Conservation (phyloP, 2,113 vertebrate species). For the Melanerpes aurifrons region DNA sequence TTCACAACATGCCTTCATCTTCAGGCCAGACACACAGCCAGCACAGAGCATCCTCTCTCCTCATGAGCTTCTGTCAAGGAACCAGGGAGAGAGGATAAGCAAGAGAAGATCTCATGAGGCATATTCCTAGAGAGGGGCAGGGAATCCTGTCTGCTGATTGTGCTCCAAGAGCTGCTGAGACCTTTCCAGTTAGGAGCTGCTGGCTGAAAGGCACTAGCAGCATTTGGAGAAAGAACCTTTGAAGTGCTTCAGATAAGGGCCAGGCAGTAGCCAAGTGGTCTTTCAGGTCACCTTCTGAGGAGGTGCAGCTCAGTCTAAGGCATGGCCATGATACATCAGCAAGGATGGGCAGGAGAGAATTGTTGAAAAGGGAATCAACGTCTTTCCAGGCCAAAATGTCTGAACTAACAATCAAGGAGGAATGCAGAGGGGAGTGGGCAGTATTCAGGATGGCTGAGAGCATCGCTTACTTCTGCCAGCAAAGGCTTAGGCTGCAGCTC, state of each 20-base stretch:
- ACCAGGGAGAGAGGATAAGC: background rate
- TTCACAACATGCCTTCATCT: background rate
- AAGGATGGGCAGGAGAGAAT: background rate
- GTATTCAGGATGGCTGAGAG: slow-evolving; percentile 38
- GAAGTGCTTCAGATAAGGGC: background rate
- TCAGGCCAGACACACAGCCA: background rate
- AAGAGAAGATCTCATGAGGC: background rate
- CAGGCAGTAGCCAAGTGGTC: background rate
- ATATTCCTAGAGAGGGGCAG: background rate
- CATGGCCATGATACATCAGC: background rate
- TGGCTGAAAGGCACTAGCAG: background rate
- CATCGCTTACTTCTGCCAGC: background rate
- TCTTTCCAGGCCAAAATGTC: background rate
- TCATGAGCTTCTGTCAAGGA: background rate
- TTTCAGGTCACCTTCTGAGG: background rate
- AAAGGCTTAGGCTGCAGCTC: slow-evolving; percentile 21
- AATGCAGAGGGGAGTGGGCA: slow-evolving; percentile 23
- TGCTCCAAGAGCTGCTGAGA: background rate
- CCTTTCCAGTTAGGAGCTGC: background rate
- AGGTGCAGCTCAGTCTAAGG: background rate
- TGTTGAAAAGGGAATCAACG: background rate
- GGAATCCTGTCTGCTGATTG: background rate
- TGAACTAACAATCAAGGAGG: slow-evolving; percentile 14
- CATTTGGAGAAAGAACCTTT: background rate
- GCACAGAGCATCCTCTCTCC: background rate